Conservation (phyloP, 2,888 invertebrate species). For the Perizoma affinitatum region DNA sequence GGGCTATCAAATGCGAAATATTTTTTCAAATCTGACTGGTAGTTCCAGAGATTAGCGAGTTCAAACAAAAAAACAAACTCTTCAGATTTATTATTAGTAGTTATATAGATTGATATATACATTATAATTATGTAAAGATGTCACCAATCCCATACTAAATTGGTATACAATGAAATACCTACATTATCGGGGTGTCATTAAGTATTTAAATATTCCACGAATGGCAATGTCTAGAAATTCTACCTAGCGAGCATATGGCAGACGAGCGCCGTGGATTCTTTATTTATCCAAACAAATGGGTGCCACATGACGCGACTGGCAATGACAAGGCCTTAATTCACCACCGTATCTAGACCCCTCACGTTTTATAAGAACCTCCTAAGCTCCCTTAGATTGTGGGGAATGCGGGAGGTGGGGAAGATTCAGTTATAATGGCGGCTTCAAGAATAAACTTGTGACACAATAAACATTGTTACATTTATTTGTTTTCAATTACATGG, state of each 20-base stretch:
- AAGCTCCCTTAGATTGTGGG: background rate
- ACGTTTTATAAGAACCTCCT: constrained; percentile 8
- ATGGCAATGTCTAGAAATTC: constrained; percentile 25
- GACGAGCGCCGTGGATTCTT: constrained; percentile 59
- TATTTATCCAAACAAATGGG: constrained; percentile 79
- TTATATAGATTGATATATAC: constrained; percentile 3
- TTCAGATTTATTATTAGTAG: too few relatives aligned
- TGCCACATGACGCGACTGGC: constrained; percentile 74
- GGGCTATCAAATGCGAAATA: too few relatives aligned
- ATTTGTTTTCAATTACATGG: constrained; percentile 72
- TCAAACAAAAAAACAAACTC: too few relatives aligned
- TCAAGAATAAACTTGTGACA: constrained; percentile 67
- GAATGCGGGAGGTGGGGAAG: constrained; percentile 35
- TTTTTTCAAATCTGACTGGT: too few relatives aligned
- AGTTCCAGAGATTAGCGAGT: too few relatives aligned
- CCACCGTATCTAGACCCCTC: constrained; percentile 48
- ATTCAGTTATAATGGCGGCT: constrained; percentile 43
- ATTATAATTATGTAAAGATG: constrained; percentile 10
- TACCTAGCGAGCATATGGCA: constrained; percentile 59
- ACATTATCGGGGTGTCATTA: constrained; percentile 3
- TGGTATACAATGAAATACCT: background rate
- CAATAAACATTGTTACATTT: constrained; percentile 73
- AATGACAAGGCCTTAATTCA: constrained; percentile 70
- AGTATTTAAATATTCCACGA: constrained; percentile 19
- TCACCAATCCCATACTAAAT: constrained; percentile 13